Percentiles rank a stretch among this genome's conserved stretches.
Evolutionary conservation across 2,113 vertebrate genomes (phyloP).

Genomic region (Daphoenositta chrysoptera): DNA sequence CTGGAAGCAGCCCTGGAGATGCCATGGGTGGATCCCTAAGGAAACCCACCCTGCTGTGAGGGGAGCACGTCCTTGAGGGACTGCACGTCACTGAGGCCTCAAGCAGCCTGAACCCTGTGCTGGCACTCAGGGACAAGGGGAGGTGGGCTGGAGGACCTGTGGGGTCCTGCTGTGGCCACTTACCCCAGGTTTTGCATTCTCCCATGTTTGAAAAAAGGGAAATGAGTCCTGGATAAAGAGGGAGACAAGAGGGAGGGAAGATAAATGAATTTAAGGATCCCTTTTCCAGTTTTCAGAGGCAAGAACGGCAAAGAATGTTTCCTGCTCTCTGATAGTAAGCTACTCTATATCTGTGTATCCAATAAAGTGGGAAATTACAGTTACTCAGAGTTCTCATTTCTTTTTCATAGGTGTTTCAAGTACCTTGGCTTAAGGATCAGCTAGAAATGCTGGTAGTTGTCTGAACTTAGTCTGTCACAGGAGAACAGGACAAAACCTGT

Average conservation of each 20-base stretch:
- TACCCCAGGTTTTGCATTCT: not conserved
- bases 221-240: not conserved
- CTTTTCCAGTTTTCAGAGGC: not conserved
- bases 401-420: not conserved
- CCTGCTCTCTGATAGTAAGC: not conserved
- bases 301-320: not conserved
- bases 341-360: not conserved
- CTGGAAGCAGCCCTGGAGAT: not conserved
- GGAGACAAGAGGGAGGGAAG: not conserved
- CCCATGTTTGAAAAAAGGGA: not conserved
- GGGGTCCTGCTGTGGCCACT: not conserved
- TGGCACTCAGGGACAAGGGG: not conserved
- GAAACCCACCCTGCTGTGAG: not conserved
- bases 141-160: not conserved
- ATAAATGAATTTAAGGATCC: not conserved
- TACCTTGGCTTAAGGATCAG: not conserved
- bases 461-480: not conserved
- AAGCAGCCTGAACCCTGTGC: not conserved
- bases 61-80: fast-evolving
- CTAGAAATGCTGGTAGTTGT: not conserved
- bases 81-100: too few species aligned
- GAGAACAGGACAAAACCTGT: not conserved
- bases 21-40: not conserved
- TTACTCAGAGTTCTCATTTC: not conserved
- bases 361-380: not conserved